phyloP scores from a whole-genome alignment of 2,113 vertebrate species.

The Leucoraja erinaceus region DNA sequence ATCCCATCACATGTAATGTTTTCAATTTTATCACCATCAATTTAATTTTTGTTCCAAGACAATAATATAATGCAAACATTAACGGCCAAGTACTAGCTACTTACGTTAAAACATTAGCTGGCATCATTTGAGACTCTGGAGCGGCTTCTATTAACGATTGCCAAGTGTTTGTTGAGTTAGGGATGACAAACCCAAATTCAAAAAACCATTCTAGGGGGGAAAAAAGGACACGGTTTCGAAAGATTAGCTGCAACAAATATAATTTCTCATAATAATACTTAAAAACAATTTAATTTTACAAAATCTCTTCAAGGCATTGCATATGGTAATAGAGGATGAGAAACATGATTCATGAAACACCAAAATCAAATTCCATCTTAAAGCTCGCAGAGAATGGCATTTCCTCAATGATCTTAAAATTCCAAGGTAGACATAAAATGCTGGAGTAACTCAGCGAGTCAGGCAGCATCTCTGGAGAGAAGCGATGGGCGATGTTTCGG shows the following conservation, averaged over 20 bases:
- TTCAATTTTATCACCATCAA: background rate
- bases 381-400: background rate
- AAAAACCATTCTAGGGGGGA: conserved; percentile 94
- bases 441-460: too few relatives aligned
- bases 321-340: background rate
- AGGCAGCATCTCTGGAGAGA: too few relatives aligned
- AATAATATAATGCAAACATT: background rate
- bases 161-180: conserved; percentile 99
- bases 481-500: too few relatives aligned
- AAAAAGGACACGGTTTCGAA: conserved; percentile 39
- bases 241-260: background rate
- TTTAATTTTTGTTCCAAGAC: background rate
- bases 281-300: background rate
- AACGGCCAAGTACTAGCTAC: conserved; percentile 42
- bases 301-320: background rate
- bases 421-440: too few relatives aligned
- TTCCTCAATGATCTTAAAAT: background rate
- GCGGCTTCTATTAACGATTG: conserved; percentile 98
- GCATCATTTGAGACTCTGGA: conserved; percentile 99
- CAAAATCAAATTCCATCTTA: background rate
- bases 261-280: background rate
- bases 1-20: background rate
- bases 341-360: background rate
- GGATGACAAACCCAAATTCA: conserved; percentile 97
- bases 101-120: conserved; percentile 96